phyloP scores from a whole-genome alignment of 2,113 vertebrate species.

The Mesoclemmys tuberculata region DNA sequence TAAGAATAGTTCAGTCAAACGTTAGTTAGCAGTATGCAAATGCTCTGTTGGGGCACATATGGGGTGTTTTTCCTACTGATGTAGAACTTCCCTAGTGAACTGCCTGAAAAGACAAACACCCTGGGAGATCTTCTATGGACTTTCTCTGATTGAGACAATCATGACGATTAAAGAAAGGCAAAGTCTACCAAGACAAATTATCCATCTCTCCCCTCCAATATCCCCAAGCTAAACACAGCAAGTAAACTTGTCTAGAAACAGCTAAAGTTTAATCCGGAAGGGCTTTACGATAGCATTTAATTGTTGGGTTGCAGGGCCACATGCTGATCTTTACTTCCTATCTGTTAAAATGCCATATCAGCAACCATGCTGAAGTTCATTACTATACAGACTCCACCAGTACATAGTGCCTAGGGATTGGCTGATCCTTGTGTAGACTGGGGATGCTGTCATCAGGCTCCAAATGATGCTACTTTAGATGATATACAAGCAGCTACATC shows the following conservation, averaged over 20 bases:
- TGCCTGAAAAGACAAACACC: rapidly evolving
- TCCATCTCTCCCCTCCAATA: rapidly evolving
- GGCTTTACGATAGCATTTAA: rapidly evolving
- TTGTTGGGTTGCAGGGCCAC: rapidly evolving
- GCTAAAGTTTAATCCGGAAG: rapidly evolving
- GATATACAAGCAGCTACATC: not conserved
- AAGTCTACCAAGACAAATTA: not conserved
- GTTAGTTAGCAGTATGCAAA: not conserved
- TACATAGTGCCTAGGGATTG: rapidly evolving
- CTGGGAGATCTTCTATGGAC: not conserved
- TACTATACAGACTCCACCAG: not conserved
- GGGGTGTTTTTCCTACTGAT: not conserved
- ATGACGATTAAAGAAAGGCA: not conserved
- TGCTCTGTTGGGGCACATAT: not conserved
- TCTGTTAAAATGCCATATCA: not conserved
- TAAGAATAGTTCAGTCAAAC: not conserved
- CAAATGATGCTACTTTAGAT: not conserved
- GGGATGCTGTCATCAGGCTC: not conserved
- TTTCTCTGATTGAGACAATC: not conserved
- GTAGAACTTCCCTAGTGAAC: not conserved
- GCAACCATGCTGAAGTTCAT: not conserved
- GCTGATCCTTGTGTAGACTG: not conserved
- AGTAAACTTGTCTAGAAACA: rapidly evolving
- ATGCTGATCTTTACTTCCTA: rapidly evolving
- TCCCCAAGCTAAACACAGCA: rapidly evolving